These are phyloP conservation scores for Falco punctatus DNA, from an alignment of 2,113 vertebrate species.

Conservation along the genomic window DNA sequence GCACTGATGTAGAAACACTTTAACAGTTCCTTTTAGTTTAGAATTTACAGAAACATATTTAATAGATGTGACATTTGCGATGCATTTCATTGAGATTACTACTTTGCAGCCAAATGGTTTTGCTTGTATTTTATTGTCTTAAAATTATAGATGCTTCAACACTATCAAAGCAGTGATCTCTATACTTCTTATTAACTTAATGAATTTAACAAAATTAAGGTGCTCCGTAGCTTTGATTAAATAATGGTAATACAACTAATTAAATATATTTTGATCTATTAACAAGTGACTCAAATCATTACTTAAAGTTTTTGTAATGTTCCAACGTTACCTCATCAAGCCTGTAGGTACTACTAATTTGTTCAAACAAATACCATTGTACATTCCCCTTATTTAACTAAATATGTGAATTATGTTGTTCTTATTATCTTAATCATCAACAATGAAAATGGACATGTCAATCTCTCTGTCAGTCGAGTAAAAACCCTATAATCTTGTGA, in stretches of 20 bases:
- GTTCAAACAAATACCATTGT: not conserved
- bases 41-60: not conserved
- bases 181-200: not conserved
- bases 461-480: not conserved
- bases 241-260: constrained; percentile 23
- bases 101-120: not conserved
- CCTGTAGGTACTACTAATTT: not conserved
- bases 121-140: not conserved
- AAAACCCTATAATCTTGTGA: constrained; percentile 16
- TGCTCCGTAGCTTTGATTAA: not conserved
- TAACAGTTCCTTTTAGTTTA: not conserved
- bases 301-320: not conserved
- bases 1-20: not conserved
- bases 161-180: not conserved
- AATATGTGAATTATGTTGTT: constrained; percentile 26
- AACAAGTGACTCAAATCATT: not conserved
- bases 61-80: not conserved
- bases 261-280: constrained; percentile 6
- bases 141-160: not conserved
- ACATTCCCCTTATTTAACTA: not conserved
- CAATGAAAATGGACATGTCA: not conserved
- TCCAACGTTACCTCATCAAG: not conserved
- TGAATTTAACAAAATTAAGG: not conserved
- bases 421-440: constrained; percentile 26
- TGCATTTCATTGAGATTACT: not conserved